Base-by-base conservation (phyloP, 2,888 invertebrate species). In the Platypus cylindrus region DNA sequence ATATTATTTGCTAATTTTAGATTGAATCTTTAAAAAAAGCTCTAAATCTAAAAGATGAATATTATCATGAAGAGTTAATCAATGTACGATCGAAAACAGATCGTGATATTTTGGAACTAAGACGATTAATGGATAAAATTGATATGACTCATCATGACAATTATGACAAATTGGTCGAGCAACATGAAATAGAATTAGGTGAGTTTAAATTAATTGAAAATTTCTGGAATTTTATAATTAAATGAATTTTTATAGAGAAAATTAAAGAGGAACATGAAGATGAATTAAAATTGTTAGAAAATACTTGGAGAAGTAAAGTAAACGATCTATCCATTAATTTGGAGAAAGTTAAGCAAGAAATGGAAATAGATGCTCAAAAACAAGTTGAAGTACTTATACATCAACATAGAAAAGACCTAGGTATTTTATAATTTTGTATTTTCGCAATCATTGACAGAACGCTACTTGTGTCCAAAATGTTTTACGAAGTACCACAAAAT, bases 91-190 rank as follows among this genome's bases (percentile, higher is more conserved):
- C 75, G 38, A 72, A 71, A 43, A 73, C 78, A 0, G 81, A 80
- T 56, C 67, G 73, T 59, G 75, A 78, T 51, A 64, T 76, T 29
- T 61, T 78, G 52, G 81, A 83, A 51, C 65, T 81, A 32, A 64
- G 83, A 29, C 65, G 74, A 47, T 68, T 80, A 36, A 66, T 83
- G 55, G 75, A 78, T 52, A 79, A 79, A 59, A 72, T 81, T 36
- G 82, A 81, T 51, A 75, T 78, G 58, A 68, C 68, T 5, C 79
- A 83, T 56, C 75, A 78, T 29, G 79, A 79, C 41, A 73, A 77
- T 47, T 66, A 78, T 5, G 81, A 83, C 43, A 70, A 73, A 44
- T 58, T 82, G 52, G 68, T 67, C 11, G 70, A 71, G 36, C 61
- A 70, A 43, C 76, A 78, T 53, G 74, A 76, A 45, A 65, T 64